These are phyloP conservation scores for Rachycentron canadum DNA, from an alignment of 2,797 vertebrate species.

Conservation along the genomic window DNA sequence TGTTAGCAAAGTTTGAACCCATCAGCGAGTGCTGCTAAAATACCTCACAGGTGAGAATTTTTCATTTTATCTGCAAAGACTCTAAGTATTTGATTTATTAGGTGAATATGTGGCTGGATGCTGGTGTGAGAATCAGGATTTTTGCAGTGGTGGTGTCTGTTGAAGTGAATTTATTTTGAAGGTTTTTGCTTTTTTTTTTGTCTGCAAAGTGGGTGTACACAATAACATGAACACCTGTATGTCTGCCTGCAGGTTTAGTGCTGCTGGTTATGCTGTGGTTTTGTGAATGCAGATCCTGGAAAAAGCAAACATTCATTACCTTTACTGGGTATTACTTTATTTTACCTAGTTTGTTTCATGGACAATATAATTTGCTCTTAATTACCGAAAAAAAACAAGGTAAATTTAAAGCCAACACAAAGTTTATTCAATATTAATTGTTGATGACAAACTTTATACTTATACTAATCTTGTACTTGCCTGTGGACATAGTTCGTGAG, in stretches of 20 bases:
- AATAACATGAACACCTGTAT: slow-evolving; percentile 8
- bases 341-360: accelerated
- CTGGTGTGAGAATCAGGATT: background rate
- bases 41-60: slow-evolving; percentile 61
- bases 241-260: too few relatives aligned
- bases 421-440: background rate
- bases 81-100: background rate
- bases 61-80: background rate
- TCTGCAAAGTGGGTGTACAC: background rate
- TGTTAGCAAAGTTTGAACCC: slow-evolving; percentile 21
- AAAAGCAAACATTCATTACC: background rate
- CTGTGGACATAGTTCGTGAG: background rate
- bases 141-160: background rate
- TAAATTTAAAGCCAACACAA: background rate
- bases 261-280: background rate
- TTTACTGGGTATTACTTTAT: background rate
- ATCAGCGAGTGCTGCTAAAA: slow-evolving; percentile 15
- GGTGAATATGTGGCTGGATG: background rate
- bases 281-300: background rate
- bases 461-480: background rate
- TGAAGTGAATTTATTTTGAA: background rate
- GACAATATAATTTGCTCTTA: background rate
- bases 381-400: background rate
- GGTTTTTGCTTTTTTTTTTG: background rate
- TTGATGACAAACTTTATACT: background rate